A percentile compares a stretch with the other conserved stretches of the same genome.
Evolutionary conservation across 1,140 invertebrate species (phyloP).

Genomic region (Lerema accius): DNA sequence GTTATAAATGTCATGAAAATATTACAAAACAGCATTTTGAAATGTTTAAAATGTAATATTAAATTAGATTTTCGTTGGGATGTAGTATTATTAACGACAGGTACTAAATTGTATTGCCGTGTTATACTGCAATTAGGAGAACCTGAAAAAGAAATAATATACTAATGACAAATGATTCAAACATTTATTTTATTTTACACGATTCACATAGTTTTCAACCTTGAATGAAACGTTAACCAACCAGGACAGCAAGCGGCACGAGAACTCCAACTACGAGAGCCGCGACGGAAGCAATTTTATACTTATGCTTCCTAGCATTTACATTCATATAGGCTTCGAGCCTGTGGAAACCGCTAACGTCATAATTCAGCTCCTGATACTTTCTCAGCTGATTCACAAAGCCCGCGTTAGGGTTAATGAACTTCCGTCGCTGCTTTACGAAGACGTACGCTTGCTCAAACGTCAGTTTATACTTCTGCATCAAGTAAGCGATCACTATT

Average conservation of each 20-base stretch:
- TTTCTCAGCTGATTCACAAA: conserved; percentile 98
- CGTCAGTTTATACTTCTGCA: conserved; percentile 93
- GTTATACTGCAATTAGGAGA: too few relatives aligned
- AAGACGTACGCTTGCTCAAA: conserved; percentile 95
- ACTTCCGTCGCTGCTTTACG: conserved; percentile 93
- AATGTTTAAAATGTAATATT: too few relatives aligned
- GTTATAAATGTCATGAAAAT: too few relatives aligned
- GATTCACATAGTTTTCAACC: conserved; percentile 36
- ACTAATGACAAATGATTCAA: conserved; percentile 25
- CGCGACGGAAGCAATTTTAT: conserved; percentile 67
- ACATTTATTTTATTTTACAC: conserved; percentile 38
- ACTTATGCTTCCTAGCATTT: conserved; percentile 67
- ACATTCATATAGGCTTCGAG: conserved; percentile 69
- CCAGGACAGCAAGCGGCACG: conserved; percentile 64
- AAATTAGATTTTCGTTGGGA: too few relatives aligned
- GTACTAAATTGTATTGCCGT: too few relatives aligned
- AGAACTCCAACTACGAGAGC: conserved; percentile 63
- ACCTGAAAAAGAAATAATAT: conserved; percentile 24
- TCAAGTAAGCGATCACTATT: conserved; percentile 97
- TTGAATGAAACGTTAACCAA: conserved; percentile 46
- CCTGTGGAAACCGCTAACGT: conserved; percentile 58
- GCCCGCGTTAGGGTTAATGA: conserved; percentile 98
- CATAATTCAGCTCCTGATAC: conserved; percentile 65
- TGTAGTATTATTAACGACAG: too few relatives aligned
- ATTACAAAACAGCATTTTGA: too few relatives aligned